phyloP scores from a whole-genome alignment of 2,113 vertebrate species.

The Fregetta grallaria region DNA sequence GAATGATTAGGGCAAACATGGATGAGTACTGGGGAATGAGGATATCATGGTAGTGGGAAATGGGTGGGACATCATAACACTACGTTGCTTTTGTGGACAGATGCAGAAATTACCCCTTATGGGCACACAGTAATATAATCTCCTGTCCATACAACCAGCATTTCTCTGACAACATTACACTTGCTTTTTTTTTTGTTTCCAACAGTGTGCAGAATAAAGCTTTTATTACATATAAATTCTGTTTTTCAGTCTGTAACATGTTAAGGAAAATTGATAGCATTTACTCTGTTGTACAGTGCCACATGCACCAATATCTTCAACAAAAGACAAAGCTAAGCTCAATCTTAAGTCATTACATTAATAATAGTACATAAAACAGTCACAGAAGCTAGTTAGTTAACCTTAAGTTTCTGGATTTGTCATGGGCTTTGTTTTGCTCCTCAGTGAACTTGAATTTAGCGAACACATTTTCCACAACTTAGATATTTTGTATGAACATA shows the following conservation, averaged over 20 bases:
- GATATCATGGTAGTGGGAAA: neutral
- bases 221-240: neutral
- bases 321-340: neutral
- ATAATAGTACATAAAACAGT: neutral
- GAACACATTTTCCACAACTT: neutral
- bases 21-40: neutral
- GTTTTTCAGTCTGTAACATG: neutral
- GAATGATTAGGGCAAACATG: neutral
- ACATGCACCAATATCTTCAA: neutral
- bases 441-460: neutral
- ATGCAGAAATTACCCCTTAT: neutral
- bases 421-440: neutral
- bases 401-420: neutral
- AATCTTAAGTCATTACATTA: neutral
- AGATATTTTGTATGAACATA: neutral
- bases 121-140: neutral
- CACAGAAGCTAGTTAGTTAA: neutral
- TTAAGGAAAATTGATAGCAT: neutral
- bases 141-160: neutral
- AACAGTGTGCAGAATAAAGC: neutral
- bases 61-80: neutral
- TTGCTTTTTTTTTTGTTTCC: neutral
- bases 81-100: neutral
- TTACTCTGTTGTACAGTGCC: neutral
- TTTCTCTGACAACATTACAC: neutral